Evolutionary conservation across 2,113 vertebrate species (phyloP).

Genomic region (Calyptommatus sinebrachiatus): DNA sequence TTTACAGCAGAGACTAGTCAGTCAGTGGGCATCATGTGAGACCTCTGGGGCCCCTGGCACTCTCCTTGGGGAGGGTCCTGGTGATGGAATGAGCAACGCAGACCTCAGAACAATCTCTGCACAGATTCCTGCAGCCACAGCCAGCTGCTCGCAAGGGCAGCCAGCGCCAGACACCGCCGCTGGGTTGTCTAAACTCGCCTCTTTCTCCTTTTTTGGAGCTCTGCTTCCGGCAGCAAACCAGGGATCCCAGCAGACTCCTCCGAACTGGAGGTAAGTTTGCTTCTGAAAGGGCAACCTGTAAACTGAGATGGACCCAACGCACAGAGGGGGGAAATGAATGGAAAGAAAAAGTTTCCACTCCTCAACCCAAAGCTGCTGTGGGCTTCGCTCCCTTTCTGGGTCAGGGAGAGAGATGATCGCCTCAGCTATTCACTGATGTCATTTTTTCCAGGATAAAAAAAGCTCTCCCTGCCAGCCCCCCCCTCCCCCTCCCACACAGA

Average conservation of each 20-base stretch:
- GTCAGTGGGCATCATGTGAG: background rate
- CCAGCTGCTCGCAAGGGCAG: background rate
- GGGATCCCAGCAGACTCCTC: background rate
- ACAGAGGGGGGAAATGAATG: slow-evolving; percentile 16
- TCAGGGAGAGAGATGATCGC: slow-evolving; percentile 45
- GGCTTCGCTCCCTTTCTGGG: slow-evolving; percentile 49
- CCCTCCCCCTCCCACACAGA: background rate
- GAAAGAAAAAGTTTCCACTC: slow-evolving; percentile 56
- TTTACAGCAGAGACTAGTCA: background rate
- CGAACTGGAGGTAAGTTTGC: background rate
- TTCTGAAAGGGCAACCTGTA: background rate
- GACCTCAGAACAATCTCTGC: background rate
- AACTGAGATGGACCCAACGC: slow-evolving; percentile 20
- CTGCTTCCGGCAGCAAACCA: background rate
- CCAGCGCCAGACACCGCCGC: fast-evolving
- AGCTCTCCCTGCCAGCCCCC: slow-evolving; percentile 45
- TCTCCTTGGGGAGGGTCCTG: no score
- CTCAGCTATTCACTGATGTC: slow-evolving; percentile 50
- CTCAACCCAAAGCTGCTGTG: slow-evolving; percentile 37
- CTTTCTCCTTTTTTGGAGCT: background rate
- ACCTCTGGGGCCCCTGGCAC: no score
- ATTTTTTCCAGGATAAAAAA: slow-evolving; percentile 63
- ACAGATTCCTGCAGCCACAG: background rate
- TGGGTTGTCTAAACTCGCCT: background rate
- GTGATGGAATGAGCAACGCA: no score